Percentiles rank a stretch among this genome's conserved stretches.
Evolutionary conservation across 2,797 vertebrate genomes (phyloP).

Genomic region (Sebastes alutus): DNA sequence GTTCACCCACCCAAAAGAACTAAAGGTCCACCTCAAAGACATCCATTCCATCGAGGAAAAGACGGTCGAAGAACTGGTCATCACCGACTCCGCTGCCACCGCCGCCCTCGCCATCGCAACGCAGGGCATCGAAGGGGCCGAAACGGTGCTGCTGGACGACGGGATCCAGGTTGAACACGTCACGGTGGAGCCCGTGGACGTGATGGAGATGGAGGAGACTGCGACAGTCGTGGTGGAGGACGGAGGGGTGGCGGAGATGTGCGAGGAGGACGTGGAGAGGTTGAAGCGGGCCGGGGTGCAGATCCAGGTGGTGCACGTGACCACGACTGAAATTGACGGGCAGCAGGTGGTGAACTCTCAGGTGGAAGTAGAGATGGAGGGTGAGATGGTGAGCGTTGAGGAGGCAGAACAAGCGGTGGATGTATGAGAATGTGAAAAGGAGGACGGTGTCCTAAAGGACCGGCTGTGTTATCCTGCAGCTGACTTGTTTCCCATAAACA

Average conservation of each 20-base stretch:
- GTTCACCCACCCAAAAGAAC: slow-evolving; percentile 94
- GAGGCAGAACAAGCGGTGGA: slow-evolving; percentile 51
- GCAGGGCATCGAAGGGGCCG: slow-evolving; percentile 79
- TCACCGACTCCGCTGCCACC: slow-evolving; percentile 83
- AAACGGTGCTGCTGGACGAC: slow-evolving; percentile 90
- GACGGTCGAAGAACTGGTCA: slow-evolving; percentile 79
- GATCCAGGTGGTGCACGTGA: slow-evolving; percentile 89
- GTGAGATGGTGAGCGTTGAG: slow-evolving; percentile 65
- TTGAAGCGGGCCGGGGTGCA: slow-evolving; percentile 85
- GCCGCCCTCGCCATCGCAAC: slow-evolving; percentile 68
- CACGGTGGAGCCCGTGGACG: slow-evolving; percentile 90
- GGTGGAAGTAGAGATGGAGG: slow-evolving; percentile 86
- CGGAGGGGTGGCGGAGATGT: slow-evolving; percentile 77
- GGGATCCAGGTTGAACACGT: slow-evolving; percentile 87
- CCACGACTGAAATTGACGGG: slow-evolving; percentile 71
- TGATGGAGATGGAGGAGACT: slow-evolving; percentile 89
- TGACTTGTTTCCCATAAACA: slow-evolving; percentile 2
- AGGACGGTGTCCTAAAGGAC: not conserved
- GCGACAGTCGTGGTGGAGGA: slow-evolving; percentile 87
- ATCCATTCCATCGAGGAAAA: slow-evolving; percentile 86
- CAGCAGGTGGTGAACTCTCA: slow-evolving; percentile 87
- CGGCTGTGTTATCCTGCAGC: slow-evolving; percentile 3
- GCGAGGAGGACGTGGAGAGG: slow-evolving; percentile 80
- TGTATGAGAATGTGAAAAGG: slow-evolving; percentile 57
- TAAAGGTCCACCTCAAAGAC: slow-evolving; percentile 89